Evolutionary conservation across 2,888 invertebrate genomes (phyloP), one percentile per base, ranked within the genome.

Genomic region (Argynnis bischoffii): DNA sequence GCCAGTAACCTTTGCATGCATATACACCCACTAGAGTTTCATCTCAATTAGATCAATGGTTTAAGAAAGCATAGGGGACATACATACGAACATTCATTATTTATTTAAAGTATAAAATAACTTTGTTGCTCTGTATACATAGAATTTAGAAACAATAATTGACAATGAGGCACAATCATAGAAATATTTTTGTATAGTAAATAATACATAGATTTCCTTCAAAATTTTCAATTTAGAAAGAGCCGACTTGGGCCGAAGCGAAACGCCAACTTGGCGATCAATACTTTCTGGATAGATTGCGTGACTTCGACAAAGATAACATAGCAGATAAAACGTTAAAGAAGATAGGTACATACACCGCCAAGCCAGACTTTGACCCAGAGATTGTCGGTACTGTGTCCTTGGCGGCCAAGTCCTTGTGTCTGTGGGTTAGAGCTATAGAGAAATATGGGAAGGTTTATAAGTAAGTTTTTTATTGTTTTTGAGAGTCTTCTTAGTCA

Each of bases 391-490:
- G 97, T 0, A 92, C 94, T 2, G 97, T 98, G 51, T 98, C 98
- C 0, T 79, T 93, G 0, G 98, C 98, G 0, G 97, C 98, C 21
- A 97, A 97, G 86, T 98, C 98, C 1, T 90, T 98, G 31, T 97
- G 97, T 81, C 94, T 97, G 81, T 98, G 98, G 98, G 98, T 97
- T 18, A 94, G 97, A 69, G 98, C 98, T 2, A 98, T 98, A 84
- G 97, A 98, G 85, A 95, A 97, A 82, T 98, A 98, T 81, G 98
- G 96, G 3, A 96, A 97, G 88, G 96, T 98, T 55, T 98, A 95
- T 93, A 96, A 95, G 96, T 96, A 81, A 92, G 92, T 85, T 3
- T 31, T 59, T 26, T n/a, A 4, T 21, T 11, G 50, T 41, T 41
- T 26, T 26, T 26, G 5, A 26, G 5, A 26, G 26, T 26, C 26